Percentiles rank a stretch among this genome's conserved stretches.
These are phyloP conservation scores for Cantharis nigra DNA, from an alignment of 2,888 invertebrate genomes.

Conservation along the genomic window DNA sequence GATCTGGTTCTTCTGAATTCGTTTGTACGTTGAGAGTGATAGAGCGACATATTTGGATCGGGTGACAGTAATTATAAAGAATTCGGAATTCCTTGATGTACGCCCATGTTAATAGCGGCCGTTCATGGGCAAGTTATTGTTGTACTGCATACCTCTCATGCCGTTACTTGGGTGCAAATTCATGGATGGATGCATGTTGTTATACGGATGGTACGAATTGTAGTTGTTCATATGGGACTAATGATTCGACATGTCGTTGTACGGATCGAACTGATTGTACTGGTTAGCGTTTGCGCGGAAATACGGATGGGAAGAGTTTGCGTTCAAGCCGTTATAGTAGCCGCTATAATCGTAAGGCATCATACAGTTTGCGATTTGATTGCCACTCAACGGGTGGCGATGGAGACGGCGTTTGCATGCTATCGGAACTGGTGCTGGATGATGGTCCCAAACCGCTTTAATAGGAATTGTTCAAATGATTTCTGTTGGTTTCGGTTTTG, in stretches of 20 bases:
- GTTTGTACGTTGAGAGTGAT: not conserved
- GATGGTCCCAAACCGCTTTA: conserved; percentile 71
- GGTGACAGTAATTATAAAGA: not conserved
- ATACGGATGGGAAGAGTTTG: conserved; percentile 45
- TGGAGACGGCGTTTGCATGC: conserved; percentile 80
- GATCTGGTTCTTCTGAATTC: not conserved
- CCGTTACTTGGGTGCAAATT: conserved; percentile 33
- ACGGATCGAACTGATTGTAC: conserved; percentile 51
- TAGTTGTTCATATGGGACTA: conserved; percentile 50
- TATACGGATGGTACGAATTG: conserved; percentile 47
- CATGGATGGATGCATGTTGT: conserved; percentile 36
- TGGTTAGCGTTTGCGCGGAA: conserved; percentile 30
- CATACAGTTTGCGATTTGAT: conserved; percentile 50
- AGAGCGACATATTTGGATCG: not conserved
- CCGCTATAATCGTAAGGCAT: not conserved
- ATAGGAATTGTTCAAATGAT: conserved; percentile 51
- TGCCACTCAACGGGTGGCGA: conserved; percentile 70
- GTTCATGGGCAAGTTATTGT: not conserved
- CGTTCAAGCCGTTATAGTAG: conserved; percentile 42
- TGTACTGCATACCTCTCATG: not conserved
- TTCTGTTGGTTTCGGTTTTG: conserved; percentile 64
- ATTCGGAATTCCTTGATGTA: not conserved
- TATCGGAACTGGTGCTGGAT: conserved; percentile 74
- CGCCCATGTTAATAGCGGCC: not conserved
- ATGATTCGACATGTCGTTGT: conserved; percentile 42